phyloP scores from a whole-genome alignment of 2,888 invertebrate species.

The Arenicola marina region DNA sequence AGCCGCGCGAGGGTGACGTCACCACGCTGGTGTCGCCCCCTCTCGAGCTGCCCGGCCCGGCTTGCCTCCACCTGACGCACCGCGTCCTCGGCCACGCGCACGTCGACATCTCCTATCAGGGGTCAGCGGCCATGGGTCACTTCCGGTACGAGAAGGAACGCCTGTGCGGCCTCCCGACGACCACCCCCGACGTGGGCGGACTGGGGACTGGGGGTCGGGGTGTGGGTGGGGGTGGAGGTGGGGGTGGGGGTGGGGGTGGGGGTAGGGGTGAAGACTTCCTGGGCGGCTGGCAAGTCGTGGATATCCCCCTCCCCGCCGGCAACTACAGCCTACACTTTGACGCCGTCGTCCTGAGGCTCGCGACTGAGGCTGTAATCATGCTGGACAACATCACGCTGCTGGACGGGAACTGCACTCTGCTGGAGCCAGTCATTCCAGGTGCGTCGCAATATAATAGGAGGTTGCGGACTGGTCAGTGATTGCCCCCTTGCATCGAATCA shows the following conservation, averaged over 20 bases:
- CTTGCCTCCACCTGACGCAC: conserved; percentile 26
- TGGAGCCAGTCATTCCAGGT: neutral
- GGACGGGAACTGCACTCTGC: conserved; percentile 23
- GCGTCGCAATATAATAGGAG: neutral
- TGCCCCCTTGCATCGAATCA: conserved; percentile 2
- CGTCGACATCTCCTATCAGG: conserved; percentile 15
- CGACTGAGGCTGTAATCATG: conserved; percentile 9
- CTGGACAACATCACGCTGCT: conserved; percentile 21
- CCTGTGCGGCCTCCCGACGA: conserved; percentile 6
- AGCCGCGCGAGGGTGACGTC: conserved; percentile 17
- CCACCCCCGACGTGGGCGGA: neutral
- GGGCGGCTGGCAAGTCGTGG: conserved; percentile 18
- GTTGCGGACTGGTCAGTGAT: conserved; percentile 2
- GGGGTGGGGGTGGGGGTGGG: too few relatives aligned
- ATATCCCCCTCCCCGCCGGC: conserved; percentile 19
- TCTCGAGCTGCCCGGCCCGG: conserved; percentile 8
- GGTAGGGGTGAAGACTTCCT: too few relatives aligned
- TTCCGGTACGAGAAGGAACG: neutral
- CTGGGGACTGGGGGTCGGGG: too few relatives aligned
- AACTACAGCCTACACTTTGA: conserved; percentile 17
- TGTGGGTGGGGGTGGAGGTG: too few relatives aligned
- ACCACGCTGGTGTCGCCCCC: conserved; percentile 16
- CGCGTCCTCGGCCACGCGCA: conserved; percentile 14
- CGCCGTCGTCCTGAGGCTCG: conserved; percentile 10
- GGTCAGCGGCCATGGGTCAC: too few relatives aligned